Base-by-base conservation (phyloP, 2,797 vertebrate genomes). In the Anableps anableps region DNA sequence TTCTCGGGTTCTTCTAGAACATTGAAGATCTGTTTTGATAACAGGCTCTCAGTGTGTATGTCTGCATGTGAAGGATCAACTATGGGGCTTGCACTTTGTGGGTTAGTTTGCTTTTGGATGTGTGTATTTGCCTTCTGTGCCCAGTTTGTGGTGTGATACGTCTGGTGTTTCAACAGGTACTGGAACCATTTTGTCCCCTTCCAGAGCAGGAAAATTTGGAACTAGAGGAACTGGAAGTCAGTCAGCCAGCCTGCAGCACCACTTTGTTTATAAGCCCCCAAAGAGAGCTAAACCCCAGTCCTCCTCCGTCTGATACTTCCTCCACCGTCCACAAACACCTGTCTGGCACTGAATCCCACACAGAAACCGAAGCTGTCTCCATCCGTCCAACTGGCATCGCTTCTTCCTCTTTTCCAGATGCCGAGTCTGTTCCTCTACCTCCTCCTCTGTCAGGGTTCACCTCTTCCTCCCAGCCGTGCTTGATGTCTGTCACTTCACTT, bases 81-180 rank as follows among this genome's bases (percentile, higher is more conserved):
- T 80, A 51, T 79, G 64, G 83, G 80, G 77, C 53, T 77, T 76
- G 77, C 85, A 82, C n/a, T 79, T 78, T 79, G 41, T 31, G 60
- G 45, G 38, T n/a, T 43, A 45, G 41, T 43, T 45, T 1, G 26
- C 7, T 45, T 45, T 53, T 41, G 74, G 48, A 53, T 51, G 79
- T 84, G 45, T 80, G 68, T 76, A 21, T 26, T 9, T 3, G 43
- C 64, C 4, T 76, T 79, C 23, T 80, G 48, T 91, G 50, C 66
- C 62, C 77, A 74, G 86, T 80, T 81, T 92, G 82, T 91, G 85
- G 92, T 89, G 23, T 93, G 89, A 94, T 88, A 41, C 77, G 70
- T 95, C 80, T 95, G 94, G 82, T 96, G 92, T 96, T 90, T 96
- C 91, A 91, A 84, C 96, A 96, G 96, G 96, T 96, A 80, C 94